Evolutionary conservation across 2,888 invertebrate genomes (phyloP), one percentile per base, ranked within the genome.

Genomic region (Globia sparganii): DNA sequence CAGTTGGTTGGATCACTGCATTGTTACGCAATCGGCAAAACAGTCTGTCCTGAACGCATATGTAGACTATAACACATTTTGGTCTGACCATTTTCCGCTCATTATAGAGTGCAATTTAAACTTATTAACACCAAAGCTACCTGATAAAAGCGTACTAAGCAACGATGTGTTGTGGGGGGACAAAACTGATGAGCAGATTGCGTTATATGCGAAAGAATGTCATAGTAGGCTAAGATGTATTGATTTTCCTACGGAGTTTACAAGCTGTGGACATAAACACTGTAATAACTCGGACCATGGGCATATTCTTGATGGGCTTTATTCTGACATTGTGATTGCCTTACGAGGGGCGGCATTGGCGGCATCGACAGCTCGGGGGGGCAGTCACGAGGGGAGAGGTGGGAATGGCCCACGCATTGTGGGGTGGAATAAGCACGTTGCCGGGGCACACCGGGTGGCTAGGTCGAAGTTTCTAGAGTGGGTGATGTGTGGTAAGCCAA

Each of bases 111-210:
- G 49, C 1, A 21, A 49, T 49, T 49, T 49, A 21, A 56, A 56
- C n/a, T 56, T 56, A 13, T 56, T 56, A n/a, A n/a, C 56, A 56
- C n/a, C 56, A 56, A 56, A n/a, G 56, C 56, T 56, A 56, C 56
- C 56, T 56, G 56, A n/a, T 56, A n/a, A 56, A 56, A 56, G 56
- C 13, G n/a, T n/a, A 56, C 56, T 4, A 56, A n/a, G n/a, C 56
- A 56, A 13, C 11, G n/a, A 56, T 56, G 56, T 56, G n/a, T n/a
- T 56, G 13, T 56, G 56, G 56, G 56, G 56, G 56, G 56, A 56
- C 56, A 56, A n/a, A 56, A 56, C 56, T 9, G 56, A 56, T 56
- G n/a, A n/a, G n/a, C 56, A n/a, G 13, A 56, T 56, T 56, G 56
- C 56, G 13, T n/a, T 56, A n/a, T 56, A n/a, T 56, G 13, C 56